Evolutionary conservation across 2,113 vertebrate species (phyloP).

Genomic region (Neodon shergylaensis): DNA sequence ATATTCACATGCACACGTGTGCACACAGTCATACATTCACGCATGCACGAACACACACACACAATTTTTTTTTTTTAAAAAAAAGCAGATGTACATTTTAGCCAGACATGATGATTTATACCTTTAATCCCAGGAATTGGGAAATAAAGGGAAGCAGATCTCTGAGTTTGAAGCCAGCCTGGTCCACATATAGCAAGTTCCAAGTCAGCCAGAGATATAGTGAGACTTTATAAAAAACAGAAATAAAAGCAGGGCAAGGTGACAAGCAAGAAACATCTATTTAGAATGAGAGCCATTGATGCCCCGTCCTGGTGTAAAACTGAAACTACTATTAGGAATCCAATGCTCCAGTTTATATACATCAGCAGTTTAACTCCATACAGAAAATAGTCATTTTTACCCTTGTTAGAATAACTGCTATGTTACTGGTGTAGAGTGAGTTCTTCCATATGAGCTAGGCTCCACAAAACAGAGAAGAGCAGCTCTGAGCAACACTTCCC

Average conservation of each 20-base stretch:
- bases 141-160: background rate
- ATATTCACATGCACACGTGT: background rate
- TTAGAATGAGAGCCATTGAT: background rate
- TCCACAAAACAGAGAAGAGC: background rate
- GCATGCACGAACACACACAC: background rate
- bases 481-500: background rate
- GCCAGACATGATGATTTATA: background rate
- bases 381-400: background rate
- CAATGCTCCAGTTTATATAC: background rate
- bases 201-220: background rate
- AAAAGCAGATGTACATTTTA: background rate
- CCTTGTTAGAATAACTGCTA: background rate
- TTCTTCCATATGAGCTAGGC: background rate
- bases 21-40: too few relatives aligned
- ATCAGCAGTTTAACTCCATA: background rate
- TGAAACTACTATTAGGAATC: background rate
- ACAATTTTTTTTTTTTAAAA: background rate
- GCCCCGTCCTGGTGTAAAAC: background rate
- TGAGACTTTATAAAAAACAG: background rate
- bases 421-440: background rate
- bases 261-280: background rate
- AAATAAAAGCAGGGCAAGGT: background rate
- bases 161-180: background rate
- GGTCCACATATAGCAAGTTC: background rate
- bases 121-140: background rate